A percentile compares a stretch with the other conserved stretches of the same genome.
phyloP scores from a whole-genome alignment of 2,113 vertebrate genomes.

The Trichomycterus rosablanca region DNA sequence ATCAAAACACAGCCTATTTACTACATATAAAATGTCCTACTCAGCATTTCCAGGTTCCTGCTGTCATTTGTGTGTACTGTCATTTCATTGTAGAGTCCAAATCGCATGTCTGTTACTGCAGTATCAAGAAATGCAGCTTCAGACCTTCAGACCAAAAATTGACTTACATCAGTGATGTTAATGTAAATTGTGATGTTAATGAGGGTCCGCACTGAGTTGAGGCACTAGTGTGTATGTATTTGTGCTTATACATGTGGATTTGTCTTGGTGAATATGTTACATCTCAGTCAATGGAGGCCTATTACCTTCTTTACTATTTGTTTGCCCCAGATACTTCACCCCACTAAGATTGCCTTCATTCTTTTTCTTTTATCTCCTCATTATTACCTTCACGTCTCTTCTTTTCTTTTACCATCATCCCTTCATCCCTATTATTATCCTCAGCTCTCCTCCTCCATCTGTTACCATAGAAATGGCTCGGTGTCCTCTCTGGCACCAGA shows the following conservation, averaged over 20 bases:
- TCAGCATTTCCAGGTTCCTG: conserved; percentile 15
- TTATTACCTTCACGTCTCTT: conserved; percentile 54
- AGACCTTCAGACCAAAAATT: conserved; percentile 5
- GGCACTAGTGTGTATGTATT: conserved; percentile 20
- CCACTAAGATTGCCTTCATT: conserved; percentile 40
- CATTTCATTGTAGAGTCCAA: not conserved
- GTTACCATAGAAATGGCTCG: conserved; percentile 56
- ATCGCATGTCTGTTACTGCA: not conserved
- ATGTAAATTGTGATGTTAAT: not conserved
- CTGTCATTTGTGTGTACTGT: conserved; percentile 49
- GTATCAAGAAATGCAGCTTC: conserved; percentile 6
- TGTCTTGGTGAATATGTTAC: conserved; percentile 4
- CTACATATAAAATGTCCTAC: conserved; percentile 58
- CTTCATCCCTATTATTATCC: conserved; percentile 54
- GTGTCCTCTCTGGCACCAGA: conserved; percentile 51
- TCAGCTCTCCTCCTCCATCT: conserved; percentile 44
- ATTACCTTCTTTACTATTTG: conserved; percentile 2
- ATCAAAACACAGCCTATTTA: too few relatives aligned
- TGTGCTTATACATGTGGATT: conserved; percentile 14
- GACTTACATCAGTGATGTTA: too few relatives aligned
- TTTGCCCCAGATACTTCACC: conserved; percentile 54
- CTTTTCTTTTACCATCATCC: conserved; percentile 41
- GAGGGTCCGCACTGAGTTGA: too few relatives aligned
- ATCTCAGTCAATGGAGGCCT: conserved; percentile 20
- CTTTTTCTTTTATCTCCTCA: conserved; percentile 41